Evolutionary conservation across 2,888 invertebrate genomes (phyloP).

Genomic region (Syrista parreyssii): DNA sequence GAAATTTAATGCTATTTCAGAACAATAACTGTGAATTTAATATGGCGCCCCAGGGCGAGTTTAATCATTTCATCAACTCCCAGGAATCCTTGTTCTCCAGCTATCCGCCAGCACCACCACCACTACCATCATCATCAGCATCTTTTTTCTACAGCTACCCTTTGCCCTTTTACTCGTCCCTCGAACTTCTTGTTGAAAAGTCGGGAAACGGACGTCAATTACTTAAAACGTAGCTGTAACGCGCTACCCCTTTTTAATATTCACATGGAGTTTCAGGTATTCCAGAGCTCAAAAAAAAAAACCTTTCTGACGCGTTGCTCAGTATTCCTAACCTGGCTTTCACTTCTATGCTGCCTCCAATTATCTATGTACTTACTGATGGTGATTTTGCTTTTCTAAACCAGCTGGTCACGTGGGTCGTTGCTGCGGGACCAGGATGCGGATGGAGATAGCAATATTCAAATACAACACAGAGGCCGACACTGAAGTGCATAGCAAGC

Average conservation of each 20-base stretch:
- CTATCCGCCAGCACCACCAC: background rate
- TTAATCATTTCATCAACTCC: conserved; percentile 54
- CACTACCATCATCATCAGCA: background rate
- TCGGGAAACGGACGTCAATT: conserved; percentile 42
- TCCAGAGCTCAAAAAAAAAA: background rate
- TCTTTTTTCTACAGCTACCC: background rate
- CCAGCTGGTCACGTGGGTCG: background rate
- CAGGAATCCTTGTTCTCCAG: background rate
- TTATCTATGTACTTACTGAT: background rate
- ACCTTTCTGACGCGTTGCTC: background rate
- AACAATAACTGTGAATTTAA: conserved; percentile 48
- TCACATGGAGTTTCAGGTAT: conserved; percentile 15
- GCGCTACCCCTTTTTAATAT: conserved; percentile 22
- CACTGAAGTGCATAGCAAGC: conserved; percentile 52
- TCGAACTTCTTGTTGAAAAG: conserved; percentile 33
- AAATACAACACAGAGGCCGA: conserved; percentile 41
- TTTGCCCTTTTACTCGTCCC: conserved; percentile 12
- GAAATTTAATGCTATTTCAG: conserved; percentile 34
- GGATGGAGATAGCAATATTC: conserved; percentile 41
- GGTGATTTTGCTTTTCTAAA: background rate
- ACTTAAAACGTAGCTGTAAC: conserved; percentile 38
- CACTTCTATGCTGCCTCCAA: conserved; percentile 14
- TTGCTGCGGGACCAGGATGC: background rate
- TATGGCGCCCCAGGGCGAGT: conserved; percentile 42
- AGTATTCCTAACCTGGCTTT: background rate